These are phyloP conservation scores for Acanthochromis polyacanthus DNA, from an alignment of 2,113 vertebrate species.

Conservation along the genomic window DNA sequence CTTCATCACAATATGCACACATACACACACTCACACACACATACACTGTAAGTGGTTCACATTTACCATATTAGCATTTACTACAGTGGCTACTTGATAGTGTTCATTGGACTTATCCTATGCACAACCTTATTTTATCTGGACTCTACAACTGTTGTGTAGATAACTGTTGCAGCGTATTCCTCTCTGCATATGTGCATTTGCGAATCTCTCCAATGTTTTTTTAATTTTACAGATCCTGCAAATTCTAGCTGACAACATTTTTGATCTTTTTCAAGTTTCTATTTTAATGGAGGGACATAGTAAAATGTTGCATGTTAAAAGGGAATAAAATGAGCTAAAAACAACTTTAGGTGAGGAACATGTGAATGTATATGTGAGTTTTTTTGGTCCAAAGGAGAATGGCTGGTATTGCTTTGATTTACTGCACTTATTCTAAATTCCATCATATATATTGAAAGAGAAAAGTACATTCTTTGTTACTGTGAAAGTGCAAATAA, in stretches of 20 bases:
- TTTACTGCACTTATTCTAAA: no score
- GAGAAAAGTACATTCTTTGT: no score
- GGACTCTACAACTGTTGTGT: background rate
- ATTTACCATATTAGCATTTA: constrained; percentile 1
- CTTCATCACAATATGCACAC: constrained; percentile 56
- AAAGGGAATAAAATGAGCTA: no score
- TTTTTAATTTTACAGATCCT: background rate
- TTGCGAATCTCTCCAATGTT: background rate
- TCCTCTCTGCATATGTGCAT: background rate
- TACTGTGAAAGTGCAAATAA: no score
- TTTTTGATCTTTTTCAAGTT: no score
- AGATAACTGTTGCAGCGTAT: background rate
- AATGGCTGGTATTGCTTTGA: no score
- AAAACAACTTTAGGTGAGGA: no score
- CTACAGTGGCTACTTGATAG: background rate
- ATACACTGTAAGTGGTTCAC: background rate
- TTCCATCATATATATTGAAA: no score
- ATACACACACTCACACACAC: background rate
- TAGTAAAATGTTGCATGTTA: no score
- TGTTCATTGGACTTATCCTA: background rate
- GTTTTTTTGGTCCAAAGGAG: no score
- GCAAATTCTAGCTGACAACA: background rate
- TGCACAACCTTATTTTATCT: background rate
- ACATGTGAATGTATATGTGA: no score
- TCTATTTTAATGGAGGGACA: no score